Evolutionary conservation across 2,113 vertebrate species (phyloP).

Genomic region (Sorex fumeus): DNA sequence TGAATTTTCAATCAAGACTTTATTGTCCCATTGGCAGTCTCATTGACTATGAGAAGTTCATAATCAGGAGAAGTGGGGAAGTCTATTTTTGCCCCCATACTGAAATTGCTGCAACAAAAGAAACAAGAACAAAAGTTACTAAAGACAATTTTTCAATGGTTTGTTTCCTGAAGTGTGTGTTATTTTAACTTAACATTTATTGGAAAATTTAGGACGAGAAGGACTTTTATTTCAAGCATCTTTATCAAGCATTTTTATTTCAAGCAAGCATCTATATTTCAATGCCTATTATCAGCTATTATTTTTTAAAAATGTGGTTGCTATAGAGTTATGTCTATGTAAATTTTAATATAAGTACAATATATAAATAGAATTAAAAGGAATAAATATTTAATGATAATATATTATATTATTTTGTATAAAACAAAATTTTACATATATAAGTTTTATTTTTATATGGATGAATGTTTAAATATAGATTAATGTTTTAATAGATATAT

Average conservation of each 20-base stretch:
- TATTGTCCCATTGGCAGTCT: not conserved
- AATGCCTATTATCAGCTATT: not conserved
- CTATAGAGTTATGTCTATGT: not conserved
- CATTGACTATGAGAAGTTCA: not conserved
- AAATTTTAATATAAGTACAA: constrained; percentile 3
- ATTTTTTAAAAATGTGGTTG: not conserved
- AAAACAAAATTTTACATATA: too few species aligned
- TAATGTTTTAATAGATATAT: too few species aligned
- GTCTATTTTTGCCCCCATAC: not conserved
- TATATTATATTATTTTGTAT: too few species aligned
- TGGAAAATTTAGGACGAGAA: not conserved
- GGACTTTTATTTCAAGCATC: too few species aligned
- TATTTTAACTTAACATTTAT: not conserved
- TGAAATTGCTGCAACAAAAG: not conserved
- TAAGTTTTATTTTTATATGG: too few species aligned
- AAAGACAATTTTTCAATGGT: not conserved
- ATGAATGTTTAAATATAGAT: too few species aligned
- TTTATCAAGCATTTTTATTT: too few species aligned
- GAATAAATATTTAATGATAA: too few species aligned
- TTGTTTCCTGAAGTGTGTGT: not conserved
- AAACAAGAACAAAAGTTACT: not conserved
- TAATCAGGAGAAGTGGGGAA: not conserved
- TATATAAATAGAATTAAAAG: not conserved
- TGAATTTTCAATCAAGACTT: not conserved
- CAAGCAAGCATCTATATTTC: not conserved